Evolutionary conservation across 2,888 invertebrate genomes (phyloP), one percentile per base, ranked within the genome.

Genomic region (Parnassius mnemosyne): DNA sequence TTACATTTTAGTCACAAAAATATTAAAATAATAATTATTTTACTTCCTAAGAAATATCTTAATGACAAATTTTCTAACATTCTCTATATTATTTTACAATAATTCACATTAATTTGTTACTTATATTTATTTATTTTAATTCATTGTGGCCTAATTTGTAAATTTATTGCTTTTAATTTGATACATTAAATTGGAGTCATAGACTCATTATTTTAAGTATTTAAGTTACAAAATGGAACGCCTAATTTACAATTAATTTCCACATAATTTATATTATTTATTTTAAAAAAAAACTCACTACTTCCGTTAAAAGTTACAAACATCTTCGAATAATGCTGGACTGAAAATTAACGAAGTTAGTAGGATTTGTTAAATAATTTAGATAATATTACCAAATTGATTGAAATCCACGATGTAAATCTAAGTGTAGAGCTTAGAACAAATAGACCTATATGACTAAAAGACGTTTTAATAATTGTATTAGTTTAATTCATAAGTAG

Each of bases 331-430:
- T n/a, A 55, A 41, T 54, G 16, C 3, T 54, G 58, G 57, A 63
- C 58, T 63, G 62, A 54, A 51, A 51, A 53, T 53, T 44, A 53
- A 43, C 43, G 20, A 54, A 54, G 20, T 50, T 47, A 9, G 20
- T 53, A 53, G 53, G 34, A 34, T 12, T 62, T 62, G 57, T 57
- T 55, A 41, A 63, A 54, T 58, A 59, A 41, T 50, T 55, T 58
- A 63, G 58, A 54, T 16, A 50, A 57, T 57, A 57, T 12, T 47
- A 53, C 2, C 47, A 41, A 49, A 50, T 49, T 34, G 16, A 1
- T 7, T 56, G 41, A 46, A 52, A 57, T 47, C 53, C 46, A 53
- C 12, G 47, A 34, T 34, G 34, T 34, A 53, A 53, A 53, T 41
- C 42, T 25, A 53, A 53, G 12, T 42, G 10, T n/a, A 53, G 25